These are phyloP conservation scores for Drosophila orena DNA, from an alignment of 1,140 invertebrate genomes.

Conservation along the genomic window DNA sequence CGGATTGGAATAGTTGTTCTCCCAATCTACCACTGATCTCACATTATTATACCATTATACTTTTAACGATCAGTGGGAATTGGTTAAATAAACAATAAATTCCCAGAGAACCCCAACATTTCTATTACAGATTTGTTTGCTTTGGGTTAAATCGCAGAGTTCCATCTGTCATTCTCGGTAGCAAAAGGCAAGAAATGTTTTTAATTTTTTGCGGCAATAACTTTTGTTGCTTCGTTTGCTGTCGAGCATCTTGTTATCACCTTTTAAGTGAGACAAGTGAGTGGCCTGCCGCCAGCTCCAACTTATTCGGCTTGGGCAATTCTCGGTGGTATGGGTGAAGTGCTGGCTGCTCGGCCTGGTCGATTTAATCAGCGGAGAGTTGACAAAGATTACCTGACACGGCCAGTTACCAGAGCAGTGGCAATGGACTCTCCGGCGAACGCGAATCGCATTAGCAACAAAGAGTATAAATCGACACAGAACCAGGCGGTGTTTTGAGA, in stretches of 20 bases:
- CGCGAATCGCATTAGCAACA: constrained; percentile 35
- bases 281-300: constrained; percentile 52
- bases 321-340: constrained; percentile 39
- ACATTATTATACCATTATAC: constrained; percentile 31
- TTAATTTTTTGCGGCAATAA: constrained; percentile 11
- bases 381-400: constrained; percentile 81
- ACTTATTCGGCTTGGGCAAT: constrained; percentile 5
- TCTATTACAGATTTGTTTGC: constrained; percentile 63
- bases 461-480: constrained; percentile 17
- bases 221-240: constrained; percentile 28
- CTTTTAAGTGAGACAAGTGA: constrained; percentile 81
- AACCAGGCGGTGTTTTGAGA: constrained; percentile 9
- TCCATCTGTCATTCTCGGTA: constrained; percentile 38
- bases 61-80: constrained; percentile 18
- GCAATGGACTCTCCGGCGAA: constrained; percentile 25
- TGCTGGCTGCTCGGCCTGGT: constrained; percentile 23
- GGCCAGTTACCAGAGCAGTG: constrained; percentile 65
- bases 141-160: constrained; percentile 18
- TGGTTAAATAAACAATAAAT: constrained; percentile 34
- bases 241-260: constrained; percentile 81
- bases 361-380: constrained; percentile 69
- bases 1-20: constrained; percentile 14
- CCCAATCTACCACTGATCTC: constrained; percentile 15
- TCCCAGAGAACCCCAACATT: constrained; percentile 20
- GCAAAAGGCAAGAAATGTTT: constrained; percentile 49